These are phyloP conservation scores for Anarhynchus alexandrinus DNA, from an alignment of 2,113 vertebrate genomes.

Conservation along the genomic window DNA sequence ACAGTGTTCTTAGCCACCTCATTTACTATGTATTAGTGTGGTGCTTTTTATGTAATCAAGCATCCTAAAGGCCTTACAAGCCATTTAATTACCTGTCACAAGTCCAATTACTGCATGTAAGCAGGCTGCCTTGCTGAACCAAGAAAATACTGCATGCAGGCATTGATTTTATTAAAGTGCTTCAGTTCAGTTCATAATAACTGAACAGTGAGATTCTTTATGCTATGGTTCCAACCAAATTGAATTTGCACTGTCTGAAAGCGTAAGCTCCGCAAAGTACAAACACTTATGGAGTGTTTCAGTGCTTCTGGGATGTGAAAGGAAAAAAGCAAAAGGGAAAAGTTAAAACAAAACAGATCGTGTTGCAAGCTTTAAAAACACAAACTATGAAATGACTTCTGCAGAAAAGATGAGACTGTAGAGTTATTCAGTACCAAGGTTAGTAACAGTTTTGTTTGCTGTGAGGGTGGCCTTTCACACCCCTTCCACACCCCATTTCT, in stretches of 20 bases:
- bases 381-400: background rate
- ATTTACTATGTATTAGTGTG: conserved; percentile 33
- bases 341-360: background rate
- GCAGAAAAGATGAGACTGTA: background rate
- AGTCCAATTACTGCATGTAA: conserved; percentile 41
- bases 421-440: background rate
- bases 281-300: background rate
- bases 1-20: conserved; percentile 3
- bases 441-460: background rate
- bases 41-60: conserved; percentile 35
- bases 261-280: background rate
- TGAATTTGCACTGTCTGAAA: background rate
- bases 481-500: background rate
- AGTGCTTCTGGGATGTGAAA: background rate
- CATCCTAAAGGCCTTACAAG: conserved; percentile 44
- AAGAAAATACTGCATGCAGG: background rate
- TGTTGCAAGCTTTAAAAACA: background rate
- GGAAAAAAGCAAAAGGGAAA: background rate
- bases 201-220: background rate
- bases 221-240: background rate
- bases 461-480: background rate
- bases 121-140: background rate
- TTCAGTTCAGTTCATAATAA: background rate
- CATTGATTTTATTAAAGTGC: background rate
- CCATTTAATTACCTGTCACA: conserved; percentile 63